These are phyloP conservation scores for Belgica antarctica DNA, from an alignment of 2,888 invertebrate genomes.

Conservation along the genomic window DNA sequence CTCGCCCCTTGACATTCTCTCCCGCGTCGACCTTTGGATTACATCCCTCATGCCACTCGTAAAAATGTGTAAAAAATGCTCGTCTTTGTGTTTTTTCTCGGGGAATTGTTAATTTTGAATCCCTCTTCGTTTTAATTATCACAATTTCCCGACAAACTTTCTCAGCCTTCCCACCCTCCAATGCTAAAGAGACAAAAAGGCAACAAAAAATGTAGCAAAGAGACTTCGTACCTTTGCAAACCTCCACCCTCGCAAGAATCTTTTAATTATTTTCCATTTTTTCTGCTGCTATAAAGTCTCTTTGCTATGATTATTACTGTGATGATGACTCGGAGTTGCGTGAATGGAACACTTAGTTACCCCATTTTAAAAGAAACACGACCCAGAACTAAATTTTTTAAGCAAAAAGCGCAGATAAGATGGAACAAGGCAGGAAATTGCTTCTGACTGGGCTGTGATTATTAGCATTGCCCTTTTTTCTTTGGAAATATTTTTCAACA, in stretches of 20 bases:
- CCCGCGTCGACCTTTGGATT: not conserved
- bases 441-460: slow-evolving; percentile 24
- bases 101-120: slow-evolving; percentile 43
- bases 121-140: slow-evolving; percentile 44
- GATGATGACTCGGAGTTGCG: slow-evolving; percentile 38
- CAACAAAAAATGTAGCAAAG: not conserved
- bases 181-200: not conserved
- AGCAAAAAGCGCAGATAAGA: no score
- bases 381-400: not conserved
- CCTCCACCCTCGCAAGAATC: slow-evolving; percentile 22
- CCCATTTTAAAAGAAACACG: slow-evolving; percentile 18
- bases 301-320: slow-evolving; percentile 43
- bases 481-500: slow-evolving; percentile 19
- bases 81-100: not conserved
- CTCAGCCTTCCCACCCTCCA: not conserved
- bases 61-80: slow-evolving; percentile 10
- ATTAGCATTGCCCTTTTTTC: slow-evolving; percentile 36
- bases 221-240: slow-evolving; percentile 14
- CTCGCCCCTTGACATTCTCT: slow-evolving; percentile 5
- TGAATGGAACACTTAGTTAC: not conserved
- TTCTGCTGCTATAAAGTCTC: slow-evolving; percentile 39
- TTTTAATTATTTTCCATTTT: slow-evolving; percentile 41
- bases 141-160: slow-evolving; percentile 40
- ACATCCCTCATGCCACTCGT: not conserved
- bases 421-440: not conserved